Evolutionary conservation across 2,888 invertebrate species (phyloP).

Genomic region (Drosophila incognita): DNA sequence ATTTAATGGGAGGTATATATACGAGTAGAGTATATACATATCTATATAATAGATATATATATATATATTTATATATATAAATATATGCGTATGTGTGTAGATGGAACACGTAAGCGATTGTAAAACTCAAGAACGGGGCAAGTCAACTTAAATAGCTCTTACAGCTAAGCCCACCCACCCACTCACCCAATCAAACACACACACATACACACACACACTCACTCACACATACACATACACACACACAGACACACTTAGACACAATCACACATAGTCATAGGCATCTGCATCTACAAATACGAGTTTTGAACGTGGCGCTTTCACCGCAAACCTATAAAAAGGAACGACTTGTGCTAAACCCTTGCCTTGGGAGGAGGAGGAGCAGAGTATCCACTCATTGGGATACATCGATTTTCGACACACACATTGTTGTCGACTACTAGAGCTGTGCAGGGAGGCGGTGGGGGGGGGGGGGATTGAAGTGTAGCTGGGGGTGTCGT

Average conservation of each 20-base stretch:
- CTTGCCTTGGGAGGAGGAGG: constrained; percentile 17
- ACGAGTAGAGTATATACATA: background rate
- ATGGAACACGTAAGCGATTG: constrained; percentile 60
- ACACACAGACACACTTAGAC: background rate
- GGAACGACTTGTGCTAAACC: constrained; percentile 57
- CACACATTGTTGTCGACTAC: constrained; percentile 66
- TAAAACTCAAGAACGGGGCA: constrained; percentile 51
- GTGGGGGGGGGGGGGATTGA: background rate
- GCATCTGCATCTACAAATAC: constrained; percentile 50
- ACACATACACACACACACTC: background rate
- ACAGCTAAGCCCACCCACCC: constrained; percentile 32
- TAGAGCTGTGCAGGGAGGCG: background rate
- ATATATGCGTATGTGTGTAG: constrained; percentile 1
- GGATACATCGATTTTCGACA: constrained; percentile 72
- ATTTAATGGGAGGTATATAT: constrained; percentile 60
- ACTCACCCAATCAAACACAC: constrained; percentile 2
- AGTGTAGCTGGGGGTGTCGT: background rate
- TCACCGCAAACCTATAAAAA: constrained; percentile 76
- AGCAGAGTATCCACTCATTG: constrained; percentile 58
- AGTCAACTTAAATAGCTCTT: constrained; percentile 75
- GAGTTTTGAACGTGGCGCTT: constrained; percentile 63
- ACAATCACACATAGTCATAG: constrained; percentile 27
- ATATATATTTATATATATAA: background rate
- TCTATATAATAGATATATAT: background rate
- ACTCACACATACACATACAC: background rate